Conservation (phyloP, 2,113 vertebrate genomes). For the Micromys minutus region DNA sequence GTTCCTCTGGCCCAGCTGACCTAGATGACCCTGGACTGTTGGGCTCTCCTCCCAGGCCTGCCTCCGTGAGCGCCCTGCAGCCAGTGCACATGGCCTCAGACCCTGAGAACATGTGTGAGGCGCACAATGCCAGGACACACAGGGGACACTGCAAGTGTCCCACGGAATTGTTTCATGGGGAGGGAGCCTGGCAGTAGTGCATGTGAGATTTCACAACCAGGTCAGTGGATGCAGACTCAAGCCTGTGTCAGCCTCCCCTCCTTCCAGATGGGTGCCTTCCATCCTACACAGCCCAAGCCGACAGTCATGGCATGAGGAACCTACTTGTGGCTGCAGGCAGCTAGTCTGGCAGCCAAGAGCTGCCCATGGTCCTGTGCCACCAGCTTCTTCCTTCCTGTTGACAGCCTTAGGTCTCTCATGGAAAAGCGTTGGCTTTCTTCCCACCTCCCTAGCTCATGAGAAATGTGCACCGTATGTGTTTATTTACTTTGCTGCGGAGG, state of each 20-base stretch:
- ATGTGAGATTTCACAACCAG: too few species aligned
- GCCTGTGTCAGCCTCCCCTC: neutral
- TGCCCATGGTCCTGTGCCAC: neutral
- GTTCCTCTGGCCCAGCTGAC: neutral
- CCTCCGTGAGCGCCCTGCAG: neutral
- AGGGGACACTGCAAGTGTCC: accelerated
- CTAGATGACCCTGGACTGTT: neutral
- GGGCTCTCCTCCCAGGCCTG: too few species aligned
- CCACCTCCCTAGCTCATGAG: neutral
- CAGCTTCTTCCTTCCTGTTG: neutral
- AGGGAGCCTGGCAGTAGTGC: neutral
- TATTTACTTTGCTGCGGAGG: constrained; percentile 58
- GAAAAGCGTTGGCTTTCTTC: neutral
- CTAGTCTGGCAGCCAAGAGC: neutral
- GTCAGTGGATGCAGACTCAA: accelerated
- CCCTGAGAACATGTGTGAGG: neutral
- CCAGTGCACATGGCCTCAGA: neutral
- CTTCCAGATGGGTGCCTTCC: neutral
- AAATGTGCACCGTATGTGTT: constrained; percentile 14
- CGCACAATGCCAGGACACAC: accelerated
- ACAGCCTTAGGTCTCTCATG: neutral
- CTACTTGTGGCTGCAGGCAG: accelerated
- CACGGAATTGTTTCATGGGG: neutral
- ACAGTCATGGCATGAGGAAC: accelerated
- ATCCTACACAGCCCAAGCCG: accelerated